phyloP scores from a whole-genome alignment of 2,797 vertebrate species.

The Rhynchonycteris naso region DNA sequence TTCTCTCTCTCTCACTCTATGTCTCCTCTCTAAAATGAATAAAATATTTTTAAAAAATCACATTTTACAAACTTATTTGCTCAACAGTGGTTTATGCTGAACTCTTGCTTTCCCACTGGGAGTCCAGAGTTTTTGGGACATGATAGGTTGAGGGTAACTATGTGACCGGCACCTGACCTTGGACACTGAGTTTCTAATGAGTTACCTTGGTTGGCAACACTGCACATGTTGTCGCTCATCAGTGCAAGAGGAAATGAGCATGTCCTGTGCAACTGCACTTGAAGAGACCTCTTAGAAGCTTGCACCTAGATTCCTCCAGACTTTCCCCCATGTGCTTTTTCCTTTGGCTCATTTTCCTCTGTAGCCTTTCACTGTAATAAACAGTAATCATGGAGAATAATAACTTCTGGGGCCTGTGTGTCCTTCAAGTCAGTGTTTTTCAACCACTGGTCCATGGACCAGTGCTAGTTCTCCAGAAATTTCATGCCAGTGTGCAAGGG shows the following conservation, averaged over 20 bases:
- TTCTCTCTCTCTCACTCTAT: too few species aligned
- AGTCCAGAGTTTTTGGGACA: neutral
- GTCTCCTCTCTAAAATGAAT: too few species aligned
- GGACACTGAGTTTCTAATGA: neutral
- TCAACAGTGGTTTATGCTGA: neutral
- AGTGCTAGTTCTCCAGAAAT: too few species aligned
- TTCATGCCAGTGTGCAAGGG: too few species aligned
- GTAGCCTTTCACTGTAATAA: neutral
- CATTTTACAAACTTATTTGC: too few species aligned
- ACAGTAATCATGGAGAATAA: neutral
- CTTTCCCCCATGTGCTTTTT: neutral
- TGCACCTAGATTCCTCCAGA: neutral
- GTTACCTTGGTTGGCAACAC: neutral
- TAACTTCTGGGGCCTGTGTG: neutral
- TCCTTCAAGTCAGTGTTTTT: neutral
- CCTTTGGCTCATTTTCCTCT: neutral
- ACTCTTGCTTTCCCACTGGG: neutral
- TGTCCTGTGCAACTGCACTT: neutral
- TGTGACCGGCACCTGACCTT: neutral
- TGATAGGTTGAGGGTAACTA: neutral
- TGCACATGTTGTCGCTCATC: neutral
- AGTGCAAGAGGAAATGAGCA: neutral
- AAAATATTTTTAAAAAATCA: too few species aligned
- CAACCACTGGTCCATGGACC: too few species aligned
- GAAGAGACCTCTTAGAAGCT: neutral